Evolutionary conservation across 2,888 invertebrate species (phyloP).

Genomic region (Branchellion lobata): DNA sequence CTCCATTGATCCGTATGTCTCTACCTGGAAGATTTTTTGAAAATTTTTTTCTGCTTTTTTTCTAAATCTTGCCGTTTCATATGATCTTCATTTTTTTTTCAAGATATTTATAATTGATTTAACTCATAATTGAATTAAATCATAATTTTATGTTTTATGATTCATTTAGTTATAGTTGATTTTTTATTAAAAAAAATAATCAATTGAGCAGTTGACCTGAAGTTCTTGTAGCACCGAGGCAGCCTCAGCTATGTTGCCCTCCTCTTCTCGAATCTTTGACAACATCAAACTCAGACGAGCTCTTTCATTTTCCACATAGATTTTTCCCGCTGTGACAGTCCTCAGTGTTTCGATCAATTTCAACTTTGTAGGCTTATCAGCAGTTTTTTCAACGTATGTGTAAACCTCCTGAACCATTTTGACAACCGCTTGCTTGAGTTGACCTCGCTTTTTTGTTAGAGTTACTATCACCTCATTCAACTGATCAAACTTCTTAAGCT

Average conservation of each 20-base stretch:
- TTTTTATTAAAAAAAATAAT: too few relatives aligned
- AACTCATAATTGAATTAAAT: too few relatives aligned
- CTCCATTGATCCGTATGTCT: constrained; percentile 99
- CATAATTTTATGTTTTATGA: too few relatives aligned
- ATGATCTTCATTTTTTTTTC: too few relatives aligned
- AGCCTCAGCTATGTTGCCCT: constrained; percentile 75
- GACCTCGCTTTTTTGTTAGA: constrained; percentile 87
- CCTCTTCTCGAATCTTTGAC: constrained; percentile 66
- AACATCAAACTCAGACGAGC: constrained; percentile 83
- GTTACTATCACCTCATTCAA: constrained; percentile 89
- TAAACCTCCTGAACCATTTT: constrained; percentile 87
- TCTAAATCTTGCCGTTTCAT: too few relatives aligned
- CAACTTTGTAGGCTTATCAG: constrained; percentile 83
- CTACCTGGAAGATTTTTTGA: constrained; percentile 66
- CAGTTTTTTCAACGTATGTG: constrained; percentile 86
- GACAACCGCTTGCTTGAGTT: constrained; percentile 87
- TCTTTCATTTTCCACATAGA: constrained; percentile 99
- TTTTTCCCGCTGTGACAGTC: constrained; percentile 95
- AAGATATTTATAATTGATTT: too few relatives aligned
- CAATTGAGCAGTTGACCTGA: constrained; percentile 66
- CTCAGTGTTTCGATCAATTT: constrained; percentile 93
- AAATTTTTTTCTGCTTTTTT: background rate
- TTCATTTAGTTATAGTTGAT: too few relatives aligned
- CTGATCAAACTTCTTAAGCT: constrained; percentile 86
- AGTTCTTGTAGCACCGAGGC: constrained; percentile 91